Evolutionary conservation across 2,888 invertebrate genomes (phyloP), one percentile per base, ranked within the genome.

Genomic region (Vanessa cardui): DNA sequence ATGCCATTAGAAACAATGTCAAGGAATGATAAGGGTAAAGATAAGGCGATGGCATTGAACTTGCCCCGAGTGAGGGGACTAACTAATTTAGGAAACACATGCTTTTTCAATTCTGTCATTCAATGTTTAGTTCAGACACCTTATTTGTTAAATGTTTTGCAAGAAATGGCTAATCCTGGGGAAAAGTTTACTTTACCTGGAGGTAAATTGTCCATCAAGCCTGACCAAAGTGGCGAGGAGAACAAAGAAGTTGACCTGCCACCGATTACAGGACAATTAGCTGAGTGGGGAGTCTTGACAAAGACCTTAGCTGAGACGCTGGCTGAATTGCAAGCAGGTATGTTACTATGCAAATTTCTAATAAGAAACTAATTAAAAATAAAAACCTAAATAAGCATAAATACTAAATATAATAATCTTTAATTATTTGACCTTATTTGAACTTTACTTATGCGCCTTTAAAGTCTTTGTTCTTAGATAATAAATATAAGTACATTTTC

Each of bases 51-150:
- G 61, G 76, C 78, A n/a, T 77, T 82, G 68, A 84, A 78, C 72
- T 75, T 94, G 70, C 94, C 94, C 0, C 88, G 95, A 50, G 95
- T 95, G 0, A 90, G 97, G 90, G 99, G 99, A 0, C 91, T 99
- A 52, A 94, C 94, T 62, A 99, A 99, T 91, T 92, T 99, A 82
- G 99, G 99, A 60, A 99, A 99, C 85, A 99, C 99, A 0, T 99
- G 99, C 84, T 99, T 98, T 89, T 98, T 99, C 85, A 99, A 99
- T 93, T 97, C 99, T 33, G 98, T 99, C 9, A 94, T 99, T 93
- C 99, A 99, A 90, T 97, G 97, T 83, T 92, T 98, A 77, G 96
- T 96, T 3, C 97, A 97, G 85, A 98, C 98, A 5, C 97, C 97
- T 1, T 97, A 95, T 84, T 89, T 97, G 73, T 86, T 96, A 58